These are phyloP conservation scores for Aythya baeri DNA, from an alignment of 2,113 vertebrate genomes.

Conservation along the genomic window DNA sequence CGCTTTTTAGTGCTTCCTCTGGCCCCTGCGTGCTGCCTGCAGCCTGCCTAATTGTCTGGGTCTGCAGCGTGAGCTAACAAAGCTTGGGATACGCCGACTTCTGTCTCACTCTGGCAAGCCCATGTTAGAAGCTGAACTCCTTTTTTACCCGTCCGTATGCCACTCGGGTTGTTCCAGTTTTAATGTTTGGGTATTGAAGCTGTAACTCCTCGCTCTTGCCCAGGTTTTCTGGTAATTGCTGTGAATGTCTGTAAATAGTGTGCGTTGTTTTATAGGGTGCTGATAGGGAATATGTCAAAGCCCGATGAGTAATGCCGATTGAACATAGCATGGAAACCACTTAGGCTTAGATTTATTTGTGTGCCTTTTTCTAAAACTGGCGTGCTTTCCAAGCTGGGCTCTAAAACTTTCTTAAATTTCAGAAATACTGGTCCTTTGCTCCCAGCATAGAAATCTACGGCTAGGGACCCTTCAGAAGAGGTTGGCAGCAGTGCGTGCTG, in stretches of 20 bases:
- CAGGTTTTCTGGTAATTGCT: neutral
- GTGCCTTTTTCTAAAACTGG: neutral
- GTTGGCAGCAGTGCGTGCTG: neutral
- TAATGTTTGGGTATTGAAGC: neutral
- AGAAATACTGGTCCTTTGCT: neutral
- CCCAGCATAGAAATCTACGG: rapidly evolving
- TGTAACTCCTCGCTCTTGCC: neutral
- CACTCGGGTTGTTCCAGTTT: neutral
- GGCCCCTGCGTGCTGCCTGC: neutral
- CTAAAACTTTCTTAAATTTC: neutral
- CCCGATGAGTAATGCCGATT: neutral
- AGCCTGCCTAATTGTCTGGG: neutral
- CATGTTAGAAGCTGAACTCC: neutral
- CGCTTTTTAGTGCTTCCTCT: neutral
- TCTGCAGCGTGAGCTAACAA: neutral
- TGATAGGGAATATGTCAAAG: neutral
- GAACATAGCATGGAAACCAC: neutral
- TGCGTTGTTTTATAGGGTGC: neutral
- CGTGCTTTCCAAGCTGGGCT: neutral
- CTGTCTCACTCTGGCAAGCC: neutral
- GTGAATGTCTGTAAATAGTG: neutral
- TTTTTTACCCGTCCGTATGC: neutral
- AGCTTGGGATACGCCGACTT: neutral
- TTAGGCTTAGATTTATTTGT: neutral
- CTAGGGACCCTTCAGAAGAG: neutral